Percentiles rank a stretch among this genome's conserved stretches.
Evolutionary conservation across 2,113 vertebrate species (phyloP).

Genomic region (Tapirus terrestris): DNA sequence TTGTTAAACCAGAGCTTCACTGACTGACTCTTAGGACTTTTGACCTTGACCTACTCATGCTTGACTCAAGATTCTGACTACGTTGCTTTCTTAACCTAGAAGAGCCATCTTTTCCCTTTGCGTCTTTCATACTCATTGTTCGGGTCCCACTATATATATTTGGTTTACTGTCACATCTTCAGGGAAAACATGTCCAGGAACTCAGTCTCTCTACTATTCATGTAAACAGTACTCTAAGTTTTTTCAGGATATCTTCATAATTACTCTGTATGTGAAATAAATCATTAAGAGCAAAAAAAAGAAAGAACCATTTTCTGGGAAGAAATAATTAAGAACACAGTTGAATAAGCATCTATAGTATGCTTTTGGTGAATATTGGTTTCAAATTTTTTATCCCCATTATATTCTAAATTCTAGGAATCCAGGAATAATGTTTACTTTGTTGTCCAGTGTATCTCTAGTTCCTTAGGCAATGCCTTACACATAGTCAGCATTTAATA

Average conservation of each 20-base stretch:
- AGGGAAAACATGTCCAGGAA: not conserved
- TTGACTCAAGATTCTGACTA: not conserved
- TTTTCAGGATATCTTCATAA: not conserved
- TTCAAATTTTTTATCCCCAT: not conserved
- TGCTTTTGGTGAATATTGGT: not conserved
- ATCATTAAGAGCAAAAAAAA: not conserved
- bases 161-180: not conserved
- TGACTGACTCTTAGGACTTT: not conserved
- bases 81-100: not conserved
- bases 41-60: not conserved
- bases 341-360: not conserved
- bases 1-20: not conserved
- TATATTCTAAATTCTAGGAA: not conserved
- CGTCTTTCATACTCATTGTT: not conserved
- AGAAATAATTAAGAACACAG: not conserved
- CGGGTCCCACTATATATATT: not conserved
- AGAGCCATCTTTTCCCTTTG: not conserved
- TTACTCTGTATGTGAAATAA: not conserved
- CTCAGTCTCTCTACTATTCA: not conserved
- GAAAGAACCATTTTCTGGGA: not conserved
- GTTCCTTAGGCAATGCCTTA: not conserved
- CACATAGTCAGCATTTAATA: not conserved
- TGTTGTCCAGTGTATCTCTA: not conserved
- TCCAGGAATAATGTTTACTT: not conserved
- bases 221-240: rapidly evolving